Conservation (phyloP, 2,888 invertebrate species). For the Abrostola triplasia region DNA sequence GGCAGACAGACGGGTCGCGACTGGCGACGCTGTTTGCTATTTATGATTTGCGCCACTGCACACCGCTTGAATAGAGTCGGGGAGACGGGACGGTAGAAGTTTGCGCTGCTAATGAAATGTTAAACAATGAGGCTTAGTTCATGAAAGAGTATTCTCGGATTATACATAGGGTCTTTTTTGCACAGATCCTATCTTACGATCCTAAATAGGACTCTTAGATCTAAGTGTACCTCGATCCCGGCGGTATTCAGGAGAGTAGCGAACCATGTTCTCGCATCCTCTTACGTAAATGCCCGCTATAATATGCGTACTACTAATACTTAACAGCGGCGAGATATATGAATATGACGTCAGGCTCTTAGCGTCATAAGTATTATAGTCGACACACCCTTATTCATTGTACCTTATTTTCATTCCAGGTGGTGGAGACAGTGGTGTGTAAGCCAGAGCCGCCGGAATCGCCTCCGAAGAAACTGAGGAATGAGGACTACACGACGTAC, state of each 20-base stretch:
- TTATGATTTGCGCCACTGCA: conserved; percentile 30
- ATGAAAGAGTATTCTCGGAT: too few species aligned
- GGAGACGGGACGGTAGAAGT: not conserved
- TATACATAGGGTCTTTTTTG: too few species aligned
- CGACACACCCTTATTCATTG: not conserved
- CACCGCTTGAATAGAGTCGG: conserved; percentile 2
- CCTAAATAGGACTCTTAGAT: too few species aligned
- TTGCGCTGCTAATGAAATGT: too few species aligned
- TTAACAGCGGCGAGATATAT: too few species aligned
- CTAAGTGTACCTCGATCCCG: too few species aligned
- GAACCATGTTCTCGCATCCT: too few species aligned
- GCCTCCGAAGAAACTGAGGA: conserved; percentile 90
- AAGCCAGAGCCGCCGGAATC: conserved; percentile 89
- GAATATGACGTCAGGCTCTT: not conserved
- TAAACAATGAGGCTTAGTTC: too few species aligned
- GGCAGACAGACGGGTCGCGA: conserved; percentile 17
- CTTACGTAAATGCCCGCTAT: too few species aligned
- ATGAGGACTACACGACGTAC: conserved; percentile 86
- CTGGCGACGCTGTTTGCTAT: conserved; percentile 24
- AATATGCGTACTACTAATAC: too few species aligned
- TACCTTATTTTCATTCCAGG: conserved; percentile 75
- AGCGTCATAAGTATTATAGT: not conserved
- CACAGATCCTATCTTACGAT: too few species aligned
- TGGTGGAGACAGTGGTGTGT: conserved; percentile 84
- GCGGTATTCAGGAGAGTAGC: too few species aligned